Evolutionary conservation across 2,797 vertebrate species (phyloP).

Genomic region (Myoxocephalus aenaeus): DNA sequence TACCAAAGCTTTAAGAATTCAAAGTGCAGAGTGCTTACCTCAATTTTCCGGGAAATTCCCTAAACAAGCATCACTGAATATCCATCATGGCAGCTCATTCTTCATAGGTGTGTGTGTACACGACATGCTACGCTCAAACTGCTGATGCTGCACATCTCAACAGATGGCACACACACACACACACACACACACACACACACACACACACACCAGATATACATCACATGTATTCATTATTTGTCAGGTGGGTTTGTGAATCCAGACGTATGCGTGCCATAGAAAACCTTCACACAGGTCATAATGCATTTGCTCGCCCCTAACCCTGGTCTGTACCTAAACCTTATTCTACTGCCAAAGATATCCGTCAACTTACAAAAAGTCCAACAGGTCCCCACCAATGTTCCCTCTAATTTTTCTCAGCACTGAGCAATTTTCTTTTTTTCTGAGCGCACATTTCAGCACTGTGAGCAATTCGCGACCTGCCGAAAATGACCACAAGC

Average conservation of each 20-base stretch:
- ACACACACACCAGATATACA: neutral
- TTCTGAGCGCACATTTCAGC: too few species aligned
- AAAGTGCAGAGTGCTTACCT: constrained; percentile 5
- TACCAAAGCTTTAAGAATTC: neutral
- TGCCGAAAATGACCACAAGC: too few species aligned
- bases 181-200: constrained; percentile 16
- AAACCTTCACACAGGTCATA: neutral
- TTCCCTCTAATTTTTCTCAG: too few species aligned
- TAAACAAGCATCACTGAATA: constrained; percentile 32
- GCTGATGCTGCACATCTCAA: constrained; percentile 53
- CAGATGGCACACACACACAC: constrained; percentile 46
- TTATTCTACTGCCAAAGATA: neutral
- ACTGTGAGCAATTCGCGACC: too few species aligned
- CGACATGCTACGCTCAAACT: constrained; percentile 4
- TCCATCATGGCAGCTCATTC: constrained; percentile 38
- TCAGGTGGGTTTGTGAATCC: neutral
- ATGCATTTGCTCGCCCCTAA: neutral
- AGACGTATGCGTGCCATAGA: neutral
- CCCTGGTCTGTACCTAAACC: neutral
- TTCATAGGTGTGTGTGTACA: constrained; percentile 19
- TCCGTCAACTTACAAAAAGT: neutral
- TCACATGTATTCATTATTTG: constrained; percentile 4
- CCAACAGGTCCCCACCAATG: neutral
- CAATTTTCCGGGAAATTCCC: too few species aligned
- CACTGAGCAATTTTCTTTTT: too few species aligned